These are phyloP conservation scores for Lepidurus arcticus DNA, from an alignment of 1,140 invertebrate genomes.

Conservation along the genomic window DNA sequence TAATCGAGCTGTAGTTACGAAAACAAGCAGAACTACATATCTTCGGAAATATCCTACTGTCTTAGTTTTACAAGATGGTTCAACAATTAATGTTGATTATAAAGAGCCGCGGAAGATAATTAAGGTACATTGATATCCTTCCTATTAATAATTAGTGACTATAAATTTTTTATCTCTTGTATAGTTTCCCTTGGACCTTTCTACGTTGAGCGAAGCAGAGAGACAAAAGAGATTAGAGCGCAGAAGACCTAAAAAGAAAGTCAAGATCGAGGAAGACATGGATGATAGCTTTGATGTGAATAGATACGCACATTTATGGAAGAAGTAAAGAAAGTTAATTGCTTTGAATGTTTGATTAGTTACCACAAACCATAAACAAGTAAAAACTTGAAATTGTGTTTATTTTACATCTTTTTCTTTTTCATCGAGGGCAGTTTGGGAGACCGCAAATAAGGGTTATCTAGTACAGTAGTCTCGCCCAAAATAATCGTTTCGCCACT, in stretches of 20 bases:
- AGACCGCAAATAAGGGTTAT: slow-evolving; percentile 79
- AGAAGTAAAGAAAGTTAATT: slow-evolving; percentile 24
- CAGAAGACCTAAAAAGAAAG: slow-evolving; percentile 66
- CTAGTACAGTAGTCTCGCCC: slow-evolving; percentile 43
- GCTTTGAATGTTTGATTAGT: neutral
- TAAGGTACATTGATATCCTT: slow-evolving; percentile 51
- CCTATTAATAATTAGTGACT: slow-evolving; percentile 23
- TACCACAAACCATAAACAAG: neutral
- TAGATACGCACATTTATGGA: slow-evolving; percentile 32
- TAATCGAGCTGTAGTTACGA: slow-evolving; percentile 61
- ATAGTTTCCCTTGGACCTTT: slow-evolving; percentile 74
- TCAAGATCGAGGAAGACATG: slow-evolving; percentile 65
- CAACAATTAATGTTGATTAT: slow-evolving; percentile 72
- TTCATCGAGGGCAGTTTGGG: slow-evolving; percentile 60
- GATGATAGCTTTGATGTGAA: slow-evolving; percentile 59
- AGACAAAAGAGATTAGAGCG: slow-evolving; percentile 56
- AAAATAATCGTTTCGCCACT: slow-evolving; percentile 41
- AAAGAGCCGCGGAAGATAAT: slow-evolving; percentile 77
- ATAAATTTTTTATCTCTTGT: slow-evolving; percentile 41
- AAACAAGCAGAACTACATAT: slow-evolving; percentile 62
- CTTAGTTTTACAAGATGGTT: slow-evolving; percentile 74
- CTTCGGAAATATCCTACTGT: slow-evolving; percentile 65
- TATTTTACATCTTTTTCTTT: slow-evolving; percentile 33
- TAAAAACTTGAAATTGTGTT: slow-evolving; percentile 10
- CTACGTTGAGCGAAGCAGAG: slow-evolving; percentile 61